phyloP scores from a whole-genome alignment of 2,888 invertebrate species.

The Dysmachus trigonus region DNA sequence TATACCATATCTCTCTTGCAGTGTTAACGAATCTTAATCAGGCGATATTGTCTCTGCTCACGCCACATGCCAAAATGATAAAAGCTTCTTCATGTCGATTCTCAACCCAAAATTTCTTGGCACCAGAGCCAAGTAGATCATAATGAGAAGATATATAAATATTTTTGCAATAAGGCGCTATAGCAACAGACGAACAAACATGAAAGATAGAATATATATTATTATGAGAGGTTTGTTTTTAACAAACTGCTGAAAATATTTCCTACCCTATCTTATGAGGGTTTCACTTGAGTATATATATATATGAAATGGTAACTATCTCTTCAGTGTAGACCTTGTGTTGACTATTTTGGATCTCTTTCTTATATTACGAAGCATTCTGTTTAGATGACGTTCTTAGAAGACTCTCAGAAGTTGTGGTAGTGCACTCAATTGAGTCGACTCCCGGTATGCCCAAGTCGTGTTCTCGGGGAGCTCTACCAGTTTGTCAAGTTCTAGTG shows the following conservation, averaged over 20 bases:
- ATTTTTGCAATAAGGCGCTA: not conserved
- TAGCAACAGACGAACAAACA: not conserved
- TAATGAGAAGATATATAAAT: not conserved
- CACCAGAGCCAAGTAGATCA: not conserved
- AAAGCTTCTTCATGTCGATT: not conserved
- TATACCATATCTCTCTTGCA: not conserved
- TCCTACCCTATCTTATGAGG: not conserved
- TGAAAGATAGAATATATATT: not conserved
- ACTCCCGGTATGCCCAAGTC: not conserved
- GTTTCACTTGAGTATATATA: not conserved
- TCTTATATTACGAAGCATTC: not conserved
- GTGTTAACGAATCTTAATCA: not conserved
- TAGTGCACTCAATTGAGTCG: not conserved
- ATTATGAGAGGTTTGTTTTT: not conserved
- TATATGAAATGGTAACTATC: not conserved
- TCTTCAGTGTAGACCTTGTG: not conserved
- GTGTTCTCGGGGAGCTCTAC: not conserved
- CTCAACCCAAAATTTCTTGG: not conserved
- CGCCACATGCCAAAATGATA: not conserved
- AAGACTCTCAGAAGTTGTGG: not conserved
- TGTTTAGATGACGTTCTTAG: not conserved
- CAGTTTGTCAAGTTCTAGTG: conserved; percentile 8
- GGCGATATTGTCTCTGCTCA: not conserved
- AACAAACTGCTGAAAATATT: not conserved
- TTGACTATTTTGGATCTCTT: not conserved